phyloP scores from a whole-genome alignment of 2,113 vertebrate genomes.

The Aspiorhynchus laticeps region DNA sequence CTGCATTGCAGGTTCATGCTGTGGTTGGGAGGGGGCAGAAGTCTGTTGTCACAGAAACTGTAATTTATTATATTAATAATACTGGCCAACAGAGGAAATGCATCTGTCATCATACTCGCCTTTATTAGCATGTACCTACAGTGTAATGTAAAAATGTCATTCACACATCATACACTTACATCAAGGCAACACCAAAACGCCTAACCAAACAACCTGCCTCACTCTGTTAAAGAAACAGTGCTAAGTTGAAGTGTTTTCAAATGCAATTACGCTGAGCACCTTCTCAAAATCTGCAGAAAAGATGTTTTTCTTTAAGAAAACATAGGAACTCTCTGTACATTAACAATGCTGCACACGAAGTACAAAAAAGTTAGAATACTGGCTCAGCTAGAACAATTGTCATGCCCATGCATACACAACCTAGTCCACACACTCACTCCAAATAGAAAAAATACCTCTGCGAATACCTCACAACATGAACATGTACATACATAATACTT shows the following conservation, averaged over 20 bases:
- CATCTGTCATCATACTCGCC: neutral
- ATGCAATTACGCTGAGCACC: slow-evolving; percentile 17
- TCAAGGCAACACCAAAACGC: slow-evolving; percentile 20
- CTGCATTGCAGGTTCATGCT: slow-evolving; percentile 63
- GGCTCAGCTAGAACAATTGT: slow-evolving; percentile 48
- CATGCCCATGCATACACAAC: slow-evolving; percentile 49
- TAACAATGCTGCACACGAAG: slow-evolving; percentile 43
- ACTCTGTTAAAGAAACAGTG: neutral
- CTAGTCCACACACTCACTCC: slow-evolving; percentile 33
- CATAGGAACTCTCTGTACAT: slow-evolving; percentile 46
- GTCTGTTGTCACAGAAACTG: slow-evolving; percentile 41
- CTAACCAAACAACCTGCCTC: slow-evolving; percentile 9
- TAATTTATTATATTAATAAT: slow-evolving; percentile 31
- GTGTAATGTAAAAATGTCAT: slow-evolving; percentile 2
- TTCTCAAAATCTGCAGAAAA: slow-evolving; percentile 11
- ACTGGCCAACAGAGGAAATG: neutral
- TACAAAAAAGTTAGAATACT: slow-evolving; percentile 53
- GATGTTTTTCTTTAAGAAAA: slow-evolving; percentile 33
- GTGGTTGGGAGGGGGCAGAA: slow-evolving; percentile 45
- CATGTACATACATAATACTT: slow-evolving; percentile 30
- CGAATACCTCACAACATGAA: slow-evolving; percentile 25
- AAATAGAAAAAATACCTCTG: slow-evolving; percentile 42
- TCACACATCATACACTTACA: slow-evolving; percentile 28
- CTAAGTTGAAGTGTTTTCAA: neutral
- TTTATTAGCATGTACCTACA: slow-evolving; percentile 28